A percentile compares a stretch with the other conserved stretches of the same genome.
Conservation (phyloP, 2,888 invertebrate genomes). For the Dyspetes luteomarginatus region DNA sequence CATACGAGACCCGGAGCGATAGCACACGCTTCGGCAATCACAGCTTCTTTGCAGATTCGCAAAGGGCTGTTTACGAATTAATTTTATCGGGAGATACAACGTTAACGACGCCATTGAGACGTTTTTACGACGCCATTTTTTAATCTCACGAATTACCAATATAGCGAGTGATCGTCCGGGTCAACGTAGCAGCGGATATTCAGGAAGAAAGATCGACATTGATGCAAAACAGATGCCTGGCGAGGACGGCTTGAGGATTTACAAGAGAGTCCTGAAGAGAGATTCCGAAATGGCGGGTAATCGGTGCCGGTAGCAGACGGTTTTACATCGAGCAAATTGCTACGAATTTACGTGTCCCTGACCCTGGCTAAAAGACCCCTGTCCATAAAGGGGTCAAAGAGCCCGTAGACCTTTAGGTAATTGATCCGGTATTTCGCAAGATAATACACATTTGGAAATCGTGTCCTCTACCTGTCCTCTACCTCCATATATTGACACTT, state of each 20-base stretch:
- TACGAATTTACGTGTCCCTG: constrained; percentile 48
- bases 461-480: constrained; percentile 7
- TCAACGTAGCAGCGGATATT: neutral
- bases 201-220: constrained; percentile 22
- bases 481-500: constrained; percentile 1
- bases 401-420: neutral
- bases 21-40: constrained; percentile 77
- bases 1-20: constrained; percentile 78
- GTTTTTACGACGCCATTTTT: too few relatives aligned
- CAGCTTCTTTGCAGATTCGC: constrained; percentile 10
- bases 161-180: constrained; percentile 3
- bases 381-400: constrained; percentile 10
- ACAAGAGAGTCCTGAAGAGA: constrained; percentile 71
- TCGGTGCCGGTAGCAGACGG: constrained; percentile 83
- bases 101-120: too few relatives aligned
- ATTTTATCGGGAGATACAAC: neutral
- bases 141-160: neutral
- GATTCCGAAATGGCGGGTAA: constrained; percentile 78
- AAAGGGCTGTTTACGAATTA: neutral
- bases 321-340: constrained; percentile 50
- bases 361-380: constrained; percentile 61
- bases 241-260: constrained; percentile 55
- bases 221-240: constrained; percentile 73
- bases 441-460: constrained; percentile 19
- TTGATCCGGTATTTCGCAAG: too few relatives aligned